phyloP scores from a whole-genome alignment of 1,140 invertebrate species.

The Rhynchophorus ferrugineus region DNA sequence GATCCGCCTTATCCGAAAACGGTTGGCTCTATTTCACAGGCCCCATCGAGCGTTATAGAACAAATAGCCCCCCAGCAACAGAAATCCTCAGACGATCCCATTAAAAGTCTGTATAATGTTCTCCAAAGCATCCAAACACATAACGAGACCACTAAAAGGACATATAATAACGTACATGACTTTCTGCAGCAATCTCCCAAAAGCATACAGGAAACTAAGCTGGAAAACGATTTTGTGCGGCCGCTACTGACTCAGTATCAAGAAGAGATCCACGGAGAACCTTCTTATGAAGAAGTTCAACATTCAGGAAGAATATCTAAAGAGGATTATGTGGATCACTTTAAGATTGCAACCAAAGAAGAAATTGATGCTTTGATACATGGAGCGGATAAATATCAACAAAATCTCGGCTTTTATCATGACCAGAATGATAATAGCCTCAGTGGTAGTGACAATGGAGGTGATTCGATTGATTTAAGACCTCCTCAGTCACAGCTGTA shows the following conservation, averaged over 20 bases:
- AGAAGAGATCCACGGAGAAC: conserved; percentile 24
- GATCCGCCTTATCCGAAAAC: conserved; percentile 35
- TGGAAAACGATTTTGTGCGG: conserved; percentile 37
- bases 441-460: background rate
- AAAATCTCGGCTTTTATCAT: conserved; percentile 20
- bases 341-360: conserved; percentile 28
- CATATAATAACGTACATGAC: conserved; percentile 25
- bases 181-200: conserved; percentile 31
- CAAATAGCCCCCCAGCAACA: background rate
- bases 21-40: too few species aligned
- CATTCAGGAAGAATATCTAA: conserved; percentile 31
- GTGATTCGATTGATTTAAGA: background rate
- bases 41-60: conserved; percentile 24
- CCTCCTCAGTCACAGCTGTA: background rate
- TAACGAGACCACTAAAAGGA: conserved; percentile 9
- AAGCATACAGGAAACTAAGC: conserved; percentile 30
- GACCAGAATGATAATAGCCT: background rate
- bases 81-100: conserved; percentile 5
- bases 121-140: conserved; percentile 8
- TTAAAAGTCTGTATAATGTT: conserved; percentile 4
- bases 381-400: conserved; percentile 21
- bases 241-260: conserved; percentile 35
- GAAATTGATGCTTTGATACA: conserved; percentile 27
- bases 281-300: conserved; percentile 19
- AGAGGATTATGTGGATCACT: conserved; percentile 32